Evolutionary conservation across 92 coral and sea anemone species (phyloP).

Genomic region (Parazoanthus swiftii): DNA sequence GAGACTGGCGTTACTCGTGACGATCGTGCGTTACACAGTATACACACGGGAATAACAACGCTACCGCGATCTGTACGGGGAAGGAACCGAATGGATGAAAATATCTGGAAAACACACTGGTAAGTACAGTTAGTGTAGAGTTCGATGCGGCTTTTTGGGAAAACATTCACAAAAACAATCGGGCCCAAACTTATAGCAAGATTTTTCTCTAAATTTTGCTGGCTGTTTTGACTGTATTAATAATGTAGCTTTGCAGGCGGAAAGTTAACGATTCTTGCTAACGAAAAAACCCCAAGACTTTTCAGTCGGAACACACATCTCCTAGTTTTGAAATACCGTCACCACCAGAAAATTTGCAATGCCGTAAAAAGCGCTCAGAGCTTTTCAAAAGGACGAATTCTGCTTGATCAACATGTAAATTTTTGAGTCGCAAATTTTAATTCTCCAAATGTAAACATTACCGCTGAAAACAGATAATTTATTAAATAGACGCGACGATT

Average conservation of each 20-base stretch:
- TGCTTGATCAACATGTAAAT: not conserved
- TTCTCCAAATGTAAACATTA: conserved; percentile 7
- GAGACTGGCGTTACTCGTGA: not conserved
- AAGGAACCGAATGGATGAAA: not conserved
- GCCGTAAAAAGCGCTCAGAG: not conserved
- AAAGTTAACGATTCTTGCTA: not conserved
- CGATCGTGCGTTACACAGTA: not conserved
- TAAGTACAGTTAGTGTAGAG: not conserved
- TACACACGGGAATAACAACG: not conserved
- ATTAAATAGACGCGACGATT: conserved; percentile 1
- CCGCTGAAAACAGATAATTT: not conserved
- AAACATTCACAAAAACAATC: not conserved
- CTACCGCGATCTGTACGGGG: not conserved
- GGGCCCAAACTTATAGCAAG: not conserved
- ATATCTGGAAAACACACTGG: not conserved
- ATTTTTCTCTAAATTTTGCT: not conserved
- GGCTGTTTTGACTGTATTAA: conserved; percentile 16
- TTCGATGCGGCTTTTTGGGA: not conserved
- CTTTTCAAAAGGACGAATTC: not conserved
- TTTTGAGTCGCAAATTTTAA: conserved; percentile 6
- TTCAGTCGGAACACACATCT: not conserved
- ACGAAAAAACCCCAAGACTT: not conserved
- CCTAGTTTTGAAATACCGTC: not conserved
- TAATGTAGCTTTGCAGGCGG: conserved; percentile 13
- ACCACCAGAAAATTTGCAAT: not conserved